Evolutionary conservation across 2,797 vertebrate genomes (phyloP), one percentile per base, ranked within the genome.

Genomic region (Margarornis squamiger): DNA sequence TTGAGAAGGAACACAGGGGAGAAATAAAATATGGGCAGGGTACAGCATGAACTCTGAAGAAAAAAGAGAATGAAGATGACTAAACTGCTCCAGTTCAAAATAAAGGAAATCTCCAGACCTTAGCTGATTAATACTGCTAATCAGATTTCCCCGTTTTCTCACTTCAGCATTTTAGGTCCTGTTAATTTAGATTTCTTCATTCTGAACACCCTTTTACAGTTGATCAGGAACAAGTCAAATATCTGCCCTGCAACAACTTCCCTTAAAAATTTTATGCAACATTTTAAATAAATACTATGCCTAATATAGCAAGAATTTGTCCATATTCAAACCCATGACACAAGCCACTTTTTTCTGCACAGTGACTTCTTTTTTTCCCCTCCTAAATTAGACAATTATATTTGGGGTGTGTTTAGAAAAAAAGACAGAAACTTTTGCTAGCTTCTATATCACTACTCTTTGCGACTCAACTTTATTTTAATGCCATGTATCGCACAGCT

Each of bases 131-230:
- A 45, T 63, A 90, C 63, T 14, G 12, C 34, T 90, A 76, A 72
- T 65, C 48, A 87, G 27, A 81, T 86, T 81, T 95, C 41, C n/a
- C 61, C 39, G 13, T 54, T 96, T 95, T 49, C 76, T 87, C 76
- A 74, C 21, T 84, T 85, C 80, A 72, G 34, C 58, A 81, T 81
- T 93, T 90, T 72, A 93, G 6, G 20, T 61, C 38, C 57, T 72
- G 13, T 84, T 95, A 94, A 88, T 95, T 95, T 90, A 90, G 41
- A 81, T 71, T 91, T 92, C 91, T 86, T 95, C 62, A 73, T 90
- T 82, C 58, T 80, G 52, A 96, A 82, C 6, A 90, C 55, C n/a
- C 63, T 55, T 54, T 77, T 94, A 68, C 51, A 95, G 68, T 41
- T 96, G 74, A 79, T 94, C 41, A 59, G 46, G 43, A 89, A 86